Evolutionary conservation across 2,888 invertebrate genomes (phyloP), one percentile per base, ranked within the genome.

Genomic region (Mesorhabditis spiculigera): DNA sequence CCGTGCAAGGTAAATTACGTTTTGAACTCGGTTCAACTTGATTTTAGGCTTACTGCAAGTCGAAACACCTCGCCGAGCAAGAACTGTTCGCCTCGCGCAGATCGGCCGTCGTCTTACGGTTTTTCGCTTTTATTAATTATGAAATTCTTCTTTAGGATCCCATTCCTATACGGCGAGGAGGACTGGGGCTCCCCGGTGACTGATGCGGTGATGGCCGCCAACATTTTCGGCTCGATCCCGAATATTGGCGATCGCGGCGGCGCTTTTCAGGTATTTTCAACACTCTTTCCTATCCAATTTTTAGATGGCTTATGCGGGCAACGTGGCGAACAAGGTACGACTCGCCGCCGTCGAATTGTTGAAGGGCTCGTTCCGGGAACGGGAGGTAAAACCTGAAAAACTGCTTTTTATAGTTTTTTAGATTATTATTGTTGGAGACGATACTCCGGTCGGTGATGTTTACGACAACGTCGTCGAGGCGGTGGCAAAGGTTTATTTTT

Each of bases 231-330:
- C 13, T 72, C 67, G 16, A 58, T 81, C 13, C 75, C 79, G 2
- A 50, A 71, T 8, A 70, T 83, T 50, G 82, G 83, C 4, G 83
- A 82, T 45, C 65, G 75, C 28, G 79, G 75, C 41, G 82, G 83
- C 2, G 78, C 77, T 28, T 70, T 80, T 67, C 83, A 83, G 78
- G 81, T 82, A 65, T 50, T 13, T 13, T 50, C n/a, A 13, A 2
- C 10, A 13, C 8, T 10, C 8, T 50, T 50, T n/a, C 58, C n/a
- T 65, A 16, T 63, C 65, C 1, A 41, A 8, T 28, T 28, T 28
- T 68, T 64, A 83, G 78, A 75, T 84, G 76, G 76, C 83, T 3
- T 81, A 81, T 65, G 80, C 78, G 50, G 80, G 82, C 41, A 83
- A 83, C 67, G 75, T 76, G 0, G 77, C 82, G 0, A 68, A 67